phyloP scores from a whole-genome alignment of 1,140 invertebrate genomes.

The Cydia strobilella region DNA sequence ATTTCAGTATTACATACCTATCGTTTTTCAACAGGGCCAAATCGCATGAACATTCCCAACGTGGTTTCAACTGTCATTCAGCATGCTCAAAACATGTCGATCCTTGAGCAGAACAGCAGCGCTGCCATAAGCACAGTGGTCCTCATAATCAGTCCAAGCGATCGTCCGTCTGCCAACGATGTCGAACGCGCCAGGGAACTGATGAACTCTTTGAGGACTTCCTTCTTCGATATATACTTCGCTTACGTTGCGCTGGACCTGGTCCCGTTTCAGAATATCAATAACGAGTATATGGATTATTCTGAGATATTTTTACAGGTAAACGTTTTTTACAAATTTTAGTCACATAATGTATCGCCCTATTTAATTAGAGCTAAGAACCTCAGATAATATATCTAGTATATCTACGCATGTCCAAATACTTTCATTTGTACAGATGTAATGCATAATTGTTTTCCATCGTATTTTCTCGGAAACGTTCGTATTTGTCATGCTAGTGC shows the following conservation, averaged over 20 bases:
- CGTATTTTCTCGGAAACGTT: too few relatives aligned
- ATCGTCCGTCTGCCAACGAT: conserved; percentile 61
- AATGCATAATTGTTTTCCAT: too few relatives aligned
- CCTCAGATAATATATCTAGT: too few relatives aligned
- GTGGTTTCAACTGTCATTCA: conserved; percentile 66
- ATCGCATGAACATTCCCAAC: conserved; percentile 69
- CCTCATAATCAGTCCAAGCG: conserved; percentile 67
- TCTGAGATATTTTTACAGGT: conserved; percentile 71
- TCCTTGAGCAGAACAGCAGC: conserved; percentile 54
- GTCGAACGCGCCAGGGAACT: conserved; percentile 59
- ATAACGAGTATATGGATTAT: conserved; percentile 69
- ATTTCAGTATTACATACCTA: not conserved
- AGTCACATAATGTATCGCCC: too few relatives aligned
- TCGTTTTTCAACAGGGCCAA: conserved; percentile 65
- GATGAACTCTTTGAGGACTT: conserved; percentile 62
- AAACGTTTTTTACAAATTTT: not conserved
- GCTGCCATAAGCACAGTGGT: conserved; percentile 66
- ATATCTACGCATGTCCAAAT: too few relatives aligned
- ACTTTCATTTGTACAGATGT: too few relatives aligned
- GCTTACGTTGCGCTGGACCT: conserved; percentile 63
- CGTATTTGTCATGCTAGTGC: too few relatives aligned
- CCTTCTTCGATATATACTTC: conserved; percentile 73
- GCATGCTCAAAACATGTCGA: conserved; percentile 58
- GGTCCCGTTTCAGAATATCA: conserved; percentile 65
- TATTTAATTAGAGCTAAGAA: too few relatives aligned